These are phyloP conservation scores for Schizopygopsis malacanthus DNA, from an alignment of 2,797 vertebrate genomes.

Conservation along the genomic window DNA sequence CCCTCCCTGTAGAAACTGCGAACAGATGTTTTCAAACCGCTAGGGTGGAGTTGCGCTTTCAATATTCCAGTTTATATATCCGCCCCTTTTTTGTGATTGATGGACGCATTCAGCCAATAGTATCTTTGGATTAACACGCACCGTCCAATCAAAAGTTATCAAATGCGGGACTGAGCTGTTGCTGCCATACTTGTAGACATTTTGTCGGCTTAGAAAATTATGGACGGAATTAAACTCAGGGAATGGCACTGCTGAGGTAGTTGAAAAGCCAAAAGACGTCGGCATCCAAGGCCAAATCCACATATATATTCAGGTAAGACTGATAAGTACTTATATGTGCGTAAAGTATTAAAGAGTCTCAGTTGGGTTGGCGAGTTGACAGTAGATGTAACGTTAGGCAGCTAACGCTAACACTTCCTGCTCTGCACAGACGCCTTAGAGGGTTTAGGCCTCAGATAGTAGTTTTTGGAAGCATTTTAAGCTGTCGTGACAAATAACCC, in stretches of 20 bases:
- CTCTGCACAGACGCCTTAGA: slow-evolving; percentile 56
- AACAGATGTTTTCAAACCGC: slow-evolving; percentile 72
- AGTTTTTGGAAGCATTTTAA: background rate
- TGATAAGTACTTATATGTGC: background rate
- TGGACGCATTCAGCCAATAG: slow-evolving; percentile 65
- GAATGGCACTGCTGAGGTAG: slow-evolving; percentile 50
- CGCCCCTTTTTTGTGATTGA: slow-evolving; percentile 56
- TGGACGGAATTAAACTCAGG: slow-evolving; percentile 46
- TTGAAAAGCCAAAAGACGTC: slow-evolving; percentile 16
- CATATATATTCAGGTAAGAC: slow-evolving; percentile 52
- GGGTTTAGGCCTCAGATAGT: slow-evolving; percentile 46
- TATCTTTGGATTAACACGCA: background rate
- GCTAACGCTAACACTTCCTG: slow-evolving; percentile 81
- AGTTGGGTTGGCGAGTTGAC: slow-evolving; percentile 26
- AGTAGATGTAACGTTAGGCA: slow-evolving; percentile 27
- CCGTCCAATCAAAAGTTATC: slow-evolving; percentile 77
- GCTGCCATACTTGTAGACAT: slow-evolving; percentile 60
- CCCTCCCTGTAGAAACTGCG: slow-evolving; percentile 63
- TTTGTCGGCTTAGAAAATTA: slow-evolving; percentile 67
- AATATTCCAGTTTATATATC: slow-evolving; percentile 71
- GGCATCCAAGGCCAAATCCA: background rate
- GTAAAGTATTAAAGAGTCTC: background rate
- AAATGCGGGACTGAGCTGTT: slow-evolving; percentile 57
- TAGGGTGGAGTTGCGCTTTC: slow-evolving; percentile 77
- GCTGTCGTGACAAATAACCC: background rate